phyloP scores from a whole-genome alignment of 92 coral and sea anemone genomes.

The Montipora capitata region DNA sequence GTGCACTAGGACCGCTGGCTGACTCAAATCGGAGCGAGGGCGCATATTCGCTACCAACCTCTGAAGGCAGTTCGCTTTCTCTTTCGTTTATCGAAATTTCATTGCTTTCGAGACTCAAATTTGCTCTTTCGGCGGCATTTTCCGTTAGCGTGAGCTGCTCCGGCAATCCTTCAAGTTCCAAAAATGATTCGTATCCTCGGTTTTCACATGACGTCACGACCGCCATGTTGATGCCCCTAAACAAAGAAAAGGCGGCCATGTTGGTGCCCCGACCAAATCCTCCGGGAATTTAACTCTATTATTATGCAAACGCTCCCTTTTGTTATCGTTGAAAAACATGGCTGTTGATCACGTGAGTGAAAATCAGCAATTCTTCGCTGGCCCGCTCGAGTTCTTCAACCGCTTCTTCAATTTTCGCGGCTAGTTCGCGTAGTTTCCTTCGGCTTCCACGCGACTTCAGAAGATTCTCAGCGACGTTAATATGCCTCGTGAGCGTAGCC shows the following conservation, averaged over 20 bases:
- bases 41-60: conserved; percentile 9
- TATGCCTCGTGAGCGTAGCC: conserved; percentile 19
- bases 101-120: conserved; percentile 7
- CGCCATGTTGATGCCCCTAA: too few relatives aligned
- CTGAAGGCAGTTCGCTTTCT: conserved; percentile 33
- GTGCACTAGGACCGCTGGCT: background rate
- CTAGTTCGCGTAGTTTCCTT: conserved; percentile 14
- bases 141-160: conserved; percentile 6
- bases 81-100: conserved; percentile 35
- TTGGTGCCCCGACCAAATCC: too few relatives aligned
- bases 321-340: too few relatives aligned
- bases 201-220: too few relatives aligned
- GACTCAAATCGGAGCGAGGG: conserved; percentile 3
- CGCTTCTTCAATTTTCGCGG: conserved; percentile 38
- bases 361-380: too few relatives aligned
- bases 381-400: too few relatives aligned
- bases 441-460: conserved; percentile 33
- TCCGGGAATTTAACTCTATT: too few relatives aligned
- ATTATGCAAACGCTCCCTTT: too few relatives aligned
- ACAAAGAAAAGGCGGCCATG: too few relatives aligned
- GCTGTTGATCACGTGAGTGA: too few relatives aligned
- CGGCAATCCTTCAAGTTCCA: conserved; percentile 6
- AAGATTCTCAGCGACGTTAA: conserved; percentile 8
- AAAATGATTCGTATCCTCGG: conserved; percentile 19
- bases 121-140: conserved; percentile 13